Evolutionary conservation across 64 coral and sea anemone species (phyloP).

Genomic region (Montipora foliosa): DNA sequence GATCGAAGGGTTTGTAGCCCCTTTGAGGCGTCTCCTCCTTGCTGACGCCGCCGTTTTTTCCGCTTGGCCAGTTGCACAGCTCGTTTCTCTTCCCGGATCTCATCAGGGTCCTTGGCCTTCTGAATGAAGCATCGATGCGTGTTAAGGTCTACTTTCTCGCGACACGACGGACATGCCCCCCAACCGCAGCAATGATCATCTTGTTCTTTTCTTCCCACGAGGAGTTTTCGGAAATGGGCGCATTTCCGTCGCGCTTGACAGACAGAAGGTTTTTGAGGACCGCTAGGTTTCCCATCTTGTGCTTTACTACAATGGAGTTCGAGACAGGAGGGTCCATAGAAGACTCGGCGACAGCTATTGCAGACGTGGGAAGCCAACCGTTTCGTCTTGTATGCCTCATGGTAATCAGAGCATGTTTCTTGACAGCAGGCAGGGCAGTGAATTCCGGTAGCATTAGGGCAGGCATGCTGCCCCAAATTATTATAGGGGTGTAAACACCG

Average conservation of each 20-base stretch:
- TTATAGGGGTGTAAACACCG: neutral
- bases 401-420: neutral
- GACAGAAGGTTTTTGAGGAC: neutral
- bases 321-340: neutral
- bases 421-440: neutral
- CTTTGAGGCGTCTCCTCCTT: neutral
- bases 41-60: neutral
- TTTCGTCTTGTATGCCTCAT: neutral
- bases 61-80: neutral
- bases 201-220: neutral
- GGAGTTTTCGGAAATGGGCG: neutral
- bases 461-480: neutral
- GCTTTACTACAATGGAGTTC: neutral
- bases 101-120: neutral
- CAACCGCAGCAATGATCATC: conserved; percentile 19
- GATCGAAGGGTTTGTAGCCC: neutral
- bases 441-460: neutral
- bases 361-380: neutral
- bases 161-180: conserved; percentile 11
- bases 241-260: neutral
- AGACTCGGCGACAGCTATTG: neutral
- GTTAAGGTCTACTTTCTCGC: neutral
- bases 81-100: neutral
- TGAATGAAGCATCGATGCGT: conserved; percentile 63
- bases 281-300: neutral